Base-by-base conservation (phyloP, 2,888 invertebrate genomes). In the Hyposoter didymator region DNA sequence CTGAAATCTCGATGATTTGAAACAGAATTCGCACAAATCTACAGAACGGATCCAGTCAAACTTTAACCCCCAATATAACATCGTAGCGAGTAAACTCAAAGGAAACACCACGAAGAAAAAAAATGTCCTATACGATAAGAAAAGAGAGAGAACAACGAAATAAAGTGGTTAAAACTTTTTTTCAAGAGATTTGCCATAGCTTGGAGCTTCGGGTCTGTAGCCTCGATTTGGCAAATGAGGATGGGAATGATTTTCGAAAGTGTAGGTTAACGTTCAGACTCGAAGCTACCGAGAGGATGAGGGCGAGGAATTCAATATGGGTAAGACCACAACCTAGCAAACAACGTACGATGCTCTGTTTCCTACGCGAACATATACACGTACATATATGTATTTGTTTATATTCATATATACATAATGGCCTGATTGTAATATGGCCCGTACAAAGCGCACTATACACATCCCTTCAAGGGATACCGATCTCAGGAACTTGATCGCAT, bases 311-410 rank as follows among this genome's bases (percentile, higher is more conserved):
- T 91, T 89, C 92, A 92, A 92, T 92, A 92, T 92, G 91, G 88
- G 90, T 90, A 89, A 90, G 89, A 89, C 92, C 92, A 89, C 92
- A 91, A 90, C 90, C 90, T 92, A 90, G 91, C 91, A 92, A 92
- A 92, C 91, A 92, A 90, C 92, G 78, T 78, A 83, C 90, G 90
- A 90, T 90, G 90, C 90, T 90, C 88, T 7, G 39, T 39, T 89
- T 91, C 90, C 89, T 90, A 69, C 72, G 47, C 59, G 62, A 22
- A 19, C 19, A 64, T 47, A 39, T 19, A 72, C 22, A 59, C 72
- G 55, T 78, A 47, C 52, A 75, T 39, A 28, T 19, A 66, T 22
- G 32, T 43, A n/a, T 47, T 32, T 45, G 45, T 64, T 76, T 52
- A 47, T 69, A 73, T 55, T 14, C 55, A 55, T 70, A 64, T 62